These are phyloP conservation scores for Melanotaenia pygmaea DNA, from an alignment of 2,797 vertebrate genomes.

Conservation along the genomic window DNA sequence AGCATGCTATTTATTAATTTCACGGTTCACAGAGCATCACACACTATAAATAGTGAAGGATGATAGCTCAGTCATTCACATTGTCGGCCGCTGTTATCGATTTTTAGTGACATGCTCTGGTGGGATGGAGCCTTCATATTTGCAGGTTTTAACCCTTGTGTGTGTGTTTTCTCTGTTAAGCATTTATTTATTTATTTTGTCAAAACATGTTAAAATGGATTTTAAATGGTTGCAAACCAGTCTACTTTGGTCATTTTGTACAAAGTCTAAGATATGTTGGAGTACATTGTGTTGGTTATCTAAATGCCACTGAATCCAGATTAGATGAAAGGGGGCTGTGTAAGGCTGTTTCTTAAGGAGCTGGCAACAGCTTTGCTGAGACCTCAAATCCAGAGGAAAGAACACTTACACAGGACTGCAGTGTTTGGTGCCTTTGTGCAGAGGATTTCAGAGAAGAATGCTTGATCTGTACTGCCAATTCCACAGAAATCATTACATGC, in stretches of 20 bases:
- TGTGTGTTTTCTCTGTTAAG: conserved; percentile 3
- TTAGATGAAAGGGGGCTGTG: not conserved
- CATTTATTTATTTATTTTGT: conserved; percentile 10
- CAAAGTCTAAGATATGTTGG: not conserved
- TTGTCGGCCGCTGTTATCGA: conserved; percentile 78
- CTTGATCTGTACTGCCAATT: not conserved
- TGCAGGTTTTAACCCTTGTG: conserved; percentile 42
- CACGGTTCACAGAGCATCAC: conserved; percentile 85
- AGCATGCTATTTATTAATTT: conserved; percentile 89
- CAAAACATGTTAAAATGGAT: conserved; percentile 5
- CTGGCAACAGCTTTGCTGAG: conserved; percentile 2
- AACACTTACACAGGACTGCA: not conserved
- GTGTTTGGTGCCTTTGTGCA: not conserved
- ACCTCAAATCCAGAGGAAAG: conserved; percentile 11
- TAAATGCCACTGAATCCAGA: conserved; percentile 14
- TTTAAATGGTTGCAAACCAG: not conserved
- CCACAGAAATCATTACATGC: not conserved
- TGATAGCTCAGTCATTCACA: conserved; percentile 81
- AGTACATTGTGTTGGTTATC: conserved; percentile 9
- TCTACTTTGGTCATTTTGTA: not conserved
- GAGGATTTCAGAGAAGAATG: not conserved
- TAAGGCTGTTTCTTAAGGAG: not conserved
- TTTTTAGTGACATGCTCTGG: conserved; percentile 74
- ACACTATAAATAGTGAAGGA: conserved; percentile 84
- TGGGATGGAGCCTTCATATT: conserved; percentile 61